A percentile compares a stretch with the other conserved stretches of the same genome.
phyloP scores from a whole-genome alignment of 2,113 vertebrate species.

The Indri indri region DNA sequence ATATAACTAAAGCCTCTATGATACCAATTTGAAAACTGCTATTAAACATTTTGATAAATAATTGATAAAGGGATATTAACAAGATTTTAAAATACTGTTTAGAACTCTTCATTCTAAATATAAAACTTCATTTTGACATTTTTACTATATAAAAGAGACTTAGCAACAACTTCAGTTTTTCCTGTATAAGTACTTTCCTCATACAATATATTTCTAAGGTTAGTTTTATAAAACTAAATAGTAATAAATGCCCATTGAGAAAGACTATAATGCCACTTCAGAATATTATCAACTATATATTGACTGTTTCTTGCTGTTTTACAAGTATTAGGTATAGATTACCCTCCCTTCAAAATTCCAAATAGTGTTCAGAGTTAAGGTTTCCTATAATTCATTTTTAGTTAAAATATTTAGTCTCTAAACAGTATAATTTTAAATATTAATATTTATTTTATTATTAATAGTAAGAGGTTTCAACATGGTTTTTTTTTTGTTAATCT shows the following conservation, averaged over 20 bases:
- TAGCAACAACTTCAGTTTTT: neutral
- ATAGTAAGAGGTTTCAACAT: neutral
- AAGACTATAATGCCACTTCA: conserved; percentile 3
- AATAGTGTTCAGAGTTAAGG: neutral
- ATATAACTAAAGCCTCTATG: neutral
- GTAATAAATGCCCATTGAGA: neutral
- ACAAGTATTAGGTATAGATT: neutral
- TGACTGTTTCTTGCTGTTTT: neutral
- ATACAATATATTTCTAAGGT: neutral
- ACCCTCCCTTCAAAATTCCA: neutral
- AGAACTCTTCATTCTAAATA: conserved; percentile 24
- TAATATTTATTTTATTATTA: conserved; percentile 23
- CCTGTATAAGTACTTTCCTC: neutral
- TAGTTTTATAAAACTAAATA: conserved; percentile 13
- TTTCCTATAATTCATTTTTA: neutral
- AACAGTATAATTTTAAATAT: neutral
- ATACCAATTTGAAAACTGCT: conserved; percentile 3
- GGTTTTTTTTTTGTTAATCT: neutral
- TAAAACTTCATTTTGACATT: conserved; percentile 12
- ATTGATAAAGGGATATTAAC: neutral
- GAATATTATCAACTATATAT: neutral
- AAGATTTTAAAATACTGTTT: neutral
- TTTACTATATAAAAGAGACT: conserved; percentile 12
- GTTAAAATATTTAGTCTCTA: neutral
- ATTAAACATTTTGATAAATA: neutral